A percentile compares a stretch with the other conserved stretches of the same genome.
Conservation (phyloP, 2,797 vertebrate genomes). For the Ciconia nigra region DNA sequence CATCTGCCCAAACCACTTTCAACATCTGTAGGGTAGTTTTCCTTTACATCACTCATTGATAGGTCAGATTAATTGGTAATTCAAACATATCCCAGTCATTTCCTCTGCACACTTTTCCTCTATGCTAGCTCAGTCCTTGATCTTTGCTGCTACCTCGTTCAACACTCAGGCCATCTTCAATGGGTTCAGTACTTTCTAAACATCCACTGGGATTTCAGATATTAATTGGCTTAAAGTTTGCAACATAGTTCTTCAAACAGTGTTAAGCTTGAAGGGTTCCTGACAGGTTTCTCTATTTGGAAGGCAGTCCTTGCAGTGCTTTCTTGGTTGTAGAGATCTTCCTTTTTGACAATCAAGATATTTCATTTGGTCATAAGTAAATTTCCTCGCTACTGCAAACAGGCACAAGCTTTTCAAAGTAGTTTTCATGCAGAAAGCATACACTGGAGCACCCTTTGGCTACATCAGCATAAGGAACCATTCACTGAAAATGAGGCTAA, state of each 20-base stretch:
- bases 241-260: background rate
- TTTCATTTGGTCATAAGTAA: background rate
- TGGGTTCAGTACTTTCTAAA: background rate
- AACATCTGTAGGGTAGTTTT: background rate
- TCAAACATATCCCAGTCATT: background rate
- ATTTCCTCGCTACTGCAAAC: background rate
- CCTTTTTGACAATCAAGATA: background rate
- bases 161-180: background rate
- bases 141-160: background rate
- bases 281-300: background rate
- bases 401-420: background rate
- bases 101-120: background rate
- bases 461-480: background rate
- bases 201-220: background rate
- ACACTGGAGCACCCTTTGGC: background rate
- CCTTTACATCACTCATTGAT: background rate
- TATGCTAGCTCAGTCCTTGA: background rate
- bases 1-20: background rate
- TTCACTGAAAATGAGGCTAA: background rate
- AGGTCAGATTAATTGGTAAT: background rate
- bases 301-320: background rate
- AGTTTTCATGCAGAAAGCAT: background rate
- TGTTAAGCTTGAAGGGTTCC: background rate
- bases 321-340: background rate
- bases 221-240: background rate